phyloP scores from a whole-genome alignment of 1,140 invertebrate genomes.

The Uloborus diversus region DNA sequence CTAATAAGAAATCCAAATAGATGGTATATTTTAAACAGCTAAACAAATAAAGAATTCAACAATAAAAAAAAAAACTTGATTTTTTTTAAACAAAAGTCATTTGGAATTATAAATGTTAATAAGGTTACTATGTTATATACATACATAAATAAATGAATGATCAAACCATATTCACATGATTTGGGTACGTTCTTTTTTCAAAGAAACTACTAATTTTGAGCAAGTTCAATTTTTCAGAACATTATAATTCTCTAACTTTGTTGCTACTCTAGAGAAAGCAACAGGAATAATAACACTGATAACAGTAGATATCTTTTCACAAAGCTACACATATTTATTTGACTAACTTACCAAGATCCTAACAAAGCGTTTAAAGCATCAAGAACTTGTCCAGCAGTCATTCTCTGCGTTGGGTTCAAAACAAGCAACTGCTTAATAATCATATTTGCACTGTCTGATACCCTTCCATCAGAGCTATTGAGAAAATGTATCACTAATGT shows the following conservation, averaged over 20 bases:
- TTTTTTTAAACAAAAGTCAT: too few species aligned
- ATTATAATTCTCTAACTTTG: not conserved
- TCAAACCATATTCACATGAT: too few species aligned
- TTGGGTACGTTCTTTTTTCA: too few species aligned
- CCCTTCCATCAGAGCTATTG: conserved; percentile 62
- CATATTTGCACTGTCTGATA: conserved; percentile 69
- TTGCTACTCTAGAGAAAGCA: not conserved
- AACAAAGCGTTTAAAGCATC: conserved; percentile 69
- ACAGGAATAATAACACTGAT: not conserved
- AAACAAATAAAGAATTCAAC: too few species aligned
- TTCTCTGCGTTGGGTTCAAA: conserved; percentile 70
- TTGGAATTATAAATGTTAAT: too few species aligned
- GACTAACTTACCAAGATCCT: conserved; percentile 64
- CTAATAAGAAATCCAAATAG: too few species aligned
- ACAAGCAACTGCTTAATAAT: conserved; percentile 72
- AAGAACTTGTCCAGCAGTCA: conserved; percentile 72
- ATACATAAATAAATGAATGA: too few species aligned
- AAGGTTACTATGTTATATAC: too few species aligned
- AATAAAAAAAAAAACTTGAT: too few species aligned
- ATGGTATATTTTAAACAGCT: too few species aligned
- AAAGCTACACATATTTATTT: not conserved
- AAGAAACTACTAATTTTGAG: too few species aligned
- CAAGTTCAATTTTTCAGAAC: not conserved
- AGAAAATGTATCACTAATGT: conserved; percentile 1
- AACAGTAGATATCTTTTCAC: not conserved